phyloP scores from a whole-genome alignment of 2,888 invertebrate genomes.

The Emmelina monodactyla region DNA sequence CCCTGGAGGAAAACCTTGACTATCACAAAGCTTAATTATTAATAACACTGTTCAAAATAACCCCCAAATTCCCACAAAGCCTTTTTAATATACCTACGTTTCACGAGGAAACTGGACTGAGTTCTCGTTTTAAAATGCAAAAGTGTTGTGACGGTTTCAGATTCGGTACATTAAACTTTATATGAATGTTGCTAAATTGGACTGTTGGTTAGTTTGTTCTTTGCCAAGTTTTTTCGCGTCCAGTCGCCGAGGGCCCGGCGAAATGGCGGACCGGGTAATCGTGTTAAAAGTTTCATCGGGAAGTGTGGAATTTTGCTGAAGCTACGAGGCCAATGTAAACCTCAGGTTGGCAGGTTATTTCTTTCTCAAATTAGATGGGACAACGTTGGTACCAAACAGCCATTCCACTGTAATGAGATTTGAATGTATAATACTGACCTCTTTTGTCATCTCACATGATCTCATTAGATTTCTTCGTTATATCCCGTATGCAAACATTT shows the following conservation, averaged over 20 bases:
- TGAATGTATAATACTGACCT: too few species aligned
- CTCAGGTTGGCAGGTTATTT: slow-evolving; percentile 44
- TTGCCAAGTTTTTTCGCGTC: slow-evolving; percentile 60
- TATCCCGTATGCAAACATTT: too few species aligned
- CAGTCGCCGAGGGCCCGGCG: slow-evolving; percentile 42
- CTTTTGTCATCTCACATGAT: too few species aligned
- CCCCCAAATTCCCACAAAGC: too few species aligned
- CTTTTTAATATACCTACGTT: too few species aligned
- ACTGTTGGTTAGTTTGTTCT: slow-evolving; percentile 60
- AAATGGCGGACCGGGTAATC: slow-evolving; percentile 58
- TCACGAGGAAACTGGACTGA: too few species aligned
- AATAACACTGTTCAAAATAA: too few species aligned
- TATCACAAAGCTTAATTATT: slow-evolving; percentile 16
- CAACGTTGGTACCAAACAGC: too few species aligned
- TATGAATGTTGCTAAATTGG: slow-evolving; percentile 58
- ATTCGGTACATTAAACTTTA: slow-evolving; percentile 62
- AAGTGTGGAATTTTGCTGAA: slow-evolving; percentile 56
- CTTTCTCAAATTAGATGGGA: too few species aligned
- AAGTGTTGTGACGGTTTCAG: slow-evolving; percentile 25
- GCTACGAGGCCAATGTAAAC: slow-evolving; percentile 26
- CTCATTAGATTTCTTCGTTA: too few species aligned
- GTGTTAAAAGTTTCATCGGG: slow-evolving; percentile 63
- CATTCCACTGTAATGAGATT: too few species aligned
- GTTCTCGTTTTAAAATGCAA: slow-evolving; percentile 1
- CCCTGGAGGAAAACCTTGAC: too few species aligned